Evolutionary conservation across 2,113 vertebrate species (phyloP).

Genomic region (Gymnocephalus cernua): DNA sequence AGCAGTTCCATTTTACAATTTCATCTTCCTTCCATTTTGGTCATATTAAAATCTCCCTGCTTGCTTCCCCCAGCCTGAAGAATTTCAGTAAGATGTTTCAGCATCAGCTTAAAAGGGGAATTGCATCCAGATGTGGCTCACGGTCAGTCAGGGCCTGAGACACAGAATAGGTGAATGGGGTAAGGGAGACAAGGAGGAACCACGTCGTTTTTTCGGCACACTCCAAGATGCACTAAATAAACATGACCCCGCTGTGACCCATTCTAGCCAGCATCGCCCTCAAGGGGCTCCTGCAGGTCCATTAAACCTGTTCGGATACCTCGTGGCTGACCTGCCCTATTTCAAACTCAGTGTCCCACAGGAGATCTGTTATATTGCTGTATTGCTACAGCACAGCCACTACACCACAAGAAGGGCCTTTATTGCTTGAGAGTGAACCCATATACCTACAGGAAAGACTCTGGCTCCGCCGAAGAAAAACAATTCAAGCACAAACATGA

Average conservation of each 20-base stretch:
- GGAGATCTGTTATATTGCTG: constrained; percentile 54
- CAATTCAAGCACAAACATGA: constrained; percentile 74
- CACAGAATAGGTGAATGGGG: constrained; percentile 28
- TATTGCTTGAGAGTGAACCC: constrained; percentile 40
- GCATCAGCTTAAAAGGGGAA: constrained; percentile 48
- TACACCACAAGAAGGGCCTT: constrained; percentile 54
- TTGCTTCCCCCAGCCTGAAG: constrained; percentile 42
- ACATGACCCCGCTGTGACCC: constrained; percentile 80
- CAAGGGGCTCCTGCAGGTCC: constrained; percentile 68
- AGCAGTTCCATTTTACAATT: constrained; percentile 57
- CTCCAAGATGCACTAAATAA: constrained; percentile 77
- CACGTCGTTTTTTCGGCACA: constrained; percentile 75
- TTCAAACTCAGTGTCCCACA: constrained; percentile 79
- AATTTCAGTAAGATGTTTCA: constrained; percentile 50
- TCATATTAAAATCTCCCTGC: constrained; percentile 54
- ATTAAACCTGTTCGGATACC: constrained; percentile 77
- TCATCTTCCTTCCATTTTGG: constrained; percentile 59
- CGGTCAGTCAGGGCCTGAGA: constrained; percentile 47
- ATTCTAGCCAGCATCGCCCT: constrained; percentile 45
- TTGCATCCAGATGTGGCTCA: constrained; percentile 77
- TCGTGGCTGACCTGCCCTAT: constrained; percentile 70
- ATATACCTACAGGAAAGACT: constrained; percentile 56
- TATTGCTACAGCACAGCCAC: constrained; percentile 28
- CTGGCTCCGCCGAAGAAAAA: constrained; percentile 59
- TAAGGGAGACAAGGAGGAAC: constrained; percentile 49